A percentile compares a stretch with the other conserved stretches of the same genome.
Evolutionary conservation across 2,797 vertebrate species (phyloP).

Genomic region (Eulemur albifrons): DNA sequence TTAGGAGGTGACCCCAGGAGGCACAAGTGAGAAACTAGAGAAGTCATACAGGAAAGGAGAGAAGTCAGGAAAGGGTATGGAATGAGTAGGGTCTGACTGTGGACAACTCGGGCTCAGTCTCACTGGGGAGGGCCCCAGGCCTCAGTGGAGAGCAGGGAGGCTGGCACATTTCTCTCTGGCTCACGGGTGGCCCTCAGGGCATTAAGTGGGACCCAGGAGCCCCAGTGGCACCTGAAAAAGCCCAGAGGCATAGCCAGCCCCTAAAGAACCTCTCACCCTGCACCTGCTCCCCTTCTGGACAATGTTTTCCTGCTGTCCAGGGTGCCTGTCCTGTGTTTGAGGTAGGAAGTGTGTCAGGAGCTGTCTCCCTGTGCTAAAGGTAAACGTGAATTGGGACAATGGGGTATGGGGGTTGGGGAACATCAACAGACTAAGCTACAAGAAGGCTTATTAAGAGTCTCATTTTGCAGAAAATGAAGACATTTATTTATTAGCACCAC

Average conservation of each 20-base stretch:
- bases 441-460: neutral
- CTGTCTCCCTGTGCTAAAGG: neutral
- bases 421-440: neutral
- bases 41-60: neutral
- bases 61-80: neutral
- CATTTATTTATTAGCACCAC: neutral
- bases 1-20: neutral
- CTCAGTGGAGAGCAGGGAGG: neutral
- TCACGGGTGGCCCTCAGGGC: neutral
- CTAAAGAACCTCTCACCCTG: too few species aligned
- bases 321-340: neutral
- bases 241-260: neutral
- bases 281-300: neutral
- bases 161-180: neutral
- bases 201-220: neutral
- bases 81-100: neutral
- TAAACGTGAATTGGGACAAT: neutral
- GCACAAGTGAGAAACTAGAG: neutral
- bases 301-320: neutral
- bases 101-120: neutral
- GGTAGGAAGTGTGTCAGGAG: neutral
- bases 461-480: neutral
- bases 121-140: neutral
- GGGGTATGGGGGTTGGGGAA: accelerated
- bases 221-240: neutral